Evolutionary conservation across 1,140 invertebrate genomes (phyloP).

Genomic region (Tetranychus cinnabarinus): DNA sequence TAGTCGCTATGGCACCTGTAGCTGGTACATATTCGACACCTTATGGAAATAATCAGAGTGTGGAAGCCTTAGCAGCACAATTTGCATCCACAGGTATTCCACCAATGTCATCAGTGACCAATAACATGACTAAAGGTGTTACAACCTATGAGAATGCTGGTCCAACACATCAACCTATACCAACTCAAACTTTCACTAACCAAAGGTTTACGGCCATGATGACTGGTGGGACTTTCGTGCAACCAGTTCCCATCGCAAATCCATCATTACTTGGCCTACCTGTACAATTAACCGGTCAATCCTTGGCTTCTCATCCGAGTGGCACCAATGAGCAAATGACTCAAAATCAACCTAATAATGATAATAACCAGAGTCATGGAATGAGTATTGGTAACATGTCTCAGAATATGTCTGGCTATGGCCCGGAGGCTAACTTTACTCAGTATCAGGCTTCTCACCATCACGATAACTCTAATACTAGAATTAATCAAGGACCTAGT

Average conservation of each 20-base stretch:
- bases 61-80: not conserved
- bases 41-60: not conserved
- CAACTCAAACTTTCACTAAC: constrained; percentile 2
- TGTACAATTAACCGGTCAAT: not conserved
- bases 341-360: not conserved
- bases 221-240: not conserved
- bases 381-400: not conserved
- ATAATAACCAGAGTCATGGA: not conserved
- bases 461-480: not conserved
- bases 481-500: not conserved
- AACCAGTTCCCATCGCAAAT: not conserved
- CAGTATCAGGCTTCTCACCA: not conserved
- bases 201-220: not conserved
- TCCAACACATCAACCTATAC: not conserved
- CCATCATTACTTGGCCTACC: not conserved
- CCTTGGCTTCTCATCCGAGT: not conserved
- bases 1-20: constrained; percentile 21
- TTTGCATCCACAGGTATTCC: not conserved
- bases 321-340: not conserved
- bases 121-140: not conserved
- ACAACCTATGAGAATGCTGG: not conserved
- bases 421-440: not conserved
- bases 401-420: constrained; percentile 1
- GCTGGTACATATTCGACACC: constrained; percentile 9
- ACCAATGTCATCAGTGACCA: not conserved